phyloP scores from a whole-genome alignment of 2,113 vertebrate genomes.

The Hoplias malabaricus region DNA sequence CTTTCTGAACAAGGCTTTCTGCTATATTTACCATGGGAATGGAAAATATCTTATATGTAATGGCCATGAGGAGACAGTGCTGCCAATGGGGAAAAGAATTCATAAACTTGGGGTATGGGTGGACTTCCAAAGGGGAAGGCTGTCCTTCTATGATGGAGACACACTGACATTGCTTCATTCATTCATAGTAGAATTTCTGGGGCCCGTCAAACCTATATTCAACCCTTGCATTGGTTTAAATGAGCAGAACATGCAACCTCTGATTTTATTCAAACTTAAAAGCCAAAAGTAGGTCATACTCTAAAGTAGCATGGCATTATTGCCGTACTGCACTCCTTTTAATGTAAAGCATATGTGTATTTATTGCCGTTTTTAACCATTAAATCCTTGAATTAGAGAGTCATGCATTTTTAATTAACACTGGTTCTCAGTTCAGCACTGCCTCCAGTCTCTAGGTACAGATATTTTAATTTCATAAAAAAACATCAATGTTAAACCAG shows the following conservation, averaged over 20 bases:
- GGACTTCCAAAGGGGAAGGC: conserved; percentile 26
- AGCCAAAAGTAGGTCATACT: neutral
- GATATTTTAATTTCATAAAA: no score
- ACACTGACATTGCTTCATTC: conserved; percentile 33
- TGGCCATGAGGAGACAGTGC: conserved; percentile 24
- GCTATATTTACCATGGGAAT: conserved; percentile 52
- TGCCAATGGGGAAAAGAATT: conserved; percentile 23
- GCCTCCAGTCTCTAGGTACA: no score
- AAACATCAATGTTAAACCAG: no score
- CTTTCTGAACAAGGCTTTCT: conserved; percentile 26
- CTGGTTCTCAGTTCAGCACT: no score
- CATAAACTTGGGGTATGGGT: conserved; percentile 42
- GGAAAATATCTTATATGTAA: conserved; percentile 45
- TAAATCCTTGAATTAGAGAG: no score
- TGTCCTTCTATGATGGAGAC: conserved; percentile 46
- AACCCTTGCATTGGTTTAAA: conserved; percentile 48
- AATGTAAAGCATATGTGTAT: neutral
- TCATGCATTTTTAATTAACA: no score
- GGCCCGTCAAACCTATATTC: conserved; percentile 29
- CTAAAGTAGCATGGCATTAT: neutral
- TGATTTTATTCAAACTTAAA: conserved; percentile 30
- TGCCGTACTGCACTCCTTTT: neutral
- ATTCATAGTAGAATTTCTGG: neutral
- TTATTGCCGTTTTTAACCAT: no score
- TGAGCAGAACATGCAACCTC: conserved; percentile 34